Conservation (phyloP, 2,888 invertebrate species). For the Epirrhoe alternata region DNA sequence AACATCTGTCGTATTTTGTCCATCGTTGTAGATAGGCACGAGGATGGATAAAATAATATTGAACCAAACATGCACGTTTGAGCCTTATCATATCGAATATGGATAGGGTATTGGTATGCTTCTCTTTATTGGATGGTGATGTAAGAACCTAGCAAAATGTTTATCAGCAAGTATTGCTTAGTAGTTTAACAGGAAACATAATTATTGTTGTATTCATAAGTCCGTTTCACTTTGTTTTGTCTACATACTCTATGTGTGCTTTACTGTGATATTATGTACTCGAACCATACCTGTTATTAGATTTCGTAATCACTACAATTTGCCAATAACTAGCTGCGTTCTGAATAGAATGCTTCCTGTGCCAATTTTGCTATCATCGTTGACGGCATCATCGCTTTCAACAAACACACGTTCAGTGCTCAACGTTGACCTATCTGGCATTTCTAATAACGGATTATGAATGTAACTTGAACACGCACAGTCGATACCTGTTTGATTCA, state of each 20-base stretch:
- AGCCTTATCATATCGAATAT: constrained; percentile 48
- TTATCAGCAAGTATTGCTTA: constrained; percentile 18
- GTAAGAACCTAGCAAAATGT: constrained; percentile 18
- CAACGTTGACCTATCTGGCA: constrained; percentile 30
- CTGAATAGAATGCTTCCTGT: constrained; percentile 33
- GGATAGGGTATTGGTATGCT: constrained; percentile 10
- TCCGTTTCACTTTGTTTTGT: constrained; percentile 20
- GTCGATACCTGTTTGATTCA: constrained; percentile 5
- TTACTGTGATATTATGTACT: constrained; percentile 12
- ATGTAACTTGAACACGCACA: constrained; percentile 9
- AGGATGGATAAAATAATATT: too few relatives aligned
- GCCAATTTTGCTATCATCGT: constrained; percentile 33
- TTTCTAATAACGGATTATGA: constrained; percentile 14
- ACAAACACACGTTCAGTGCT: constrained; percentile 17
- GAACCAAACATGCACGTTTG: constrained; percentile 38
- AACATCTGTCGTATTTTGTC: constrained; percentile 35
- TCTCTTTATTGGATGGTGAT: constrained; percentile 19
- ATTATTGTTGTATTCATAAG: constrained; percentile 18
- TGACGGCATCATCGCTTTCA: constrained; percentile 36
- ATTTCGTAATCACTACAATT: constrained; percentile 34
- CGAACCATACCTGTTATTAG: constrained; percentile 11
- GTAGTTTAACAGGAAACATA: constrained; percentile 21
- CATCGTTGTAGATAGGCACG: constrained; percentile 47
- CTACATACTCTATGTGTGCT: constrained; percentile 16
- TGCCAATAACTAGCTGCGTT: constrained; percentile 28